Evolutionary conservation across 2,888 invertebrate genomes (phyloP), one percentile per base, ranked within the genome.

Genomic region (Lycia hirtaria): DNA sequence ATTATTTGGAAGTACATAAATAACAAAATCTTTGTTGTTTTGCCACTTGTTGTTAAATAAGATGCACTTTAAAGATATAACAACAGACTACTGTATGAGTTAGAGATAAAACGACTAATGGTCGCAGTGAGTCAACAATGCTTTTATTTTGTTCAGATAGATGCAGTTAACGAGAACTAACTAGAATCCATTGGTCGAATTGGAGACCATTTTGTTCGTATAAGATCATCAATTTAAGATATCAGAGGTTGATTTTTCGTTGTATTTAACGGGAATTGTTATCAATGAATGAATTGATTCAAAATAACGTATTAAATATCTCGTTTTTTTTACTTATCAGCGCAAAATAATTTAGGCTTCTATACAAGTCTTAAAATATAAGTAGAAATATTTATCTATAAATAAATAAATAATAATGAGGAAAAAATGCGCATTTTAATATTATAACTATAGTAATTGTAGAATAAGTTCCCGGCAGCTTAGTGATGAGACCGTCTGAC

Each of bases 131-230:
- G 75, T 78, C 73, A 78, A 80, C 73, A 78, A 79, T 74, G 73
- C 67, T 72, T 77, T 78, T 78, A 81, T 83, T 83, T 78, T 71
- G 75, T 83, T 72, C 74, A 81, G 83, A 85, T 83, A 84, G 77
- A 76, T 73, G 68, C 72, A 62, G 63, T 64, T 65, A 67, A 65
- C 63, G 58, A 64, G 60, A 47, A 60, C 60, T 59, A 62, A 88
- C 88, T 87, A 87, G 77, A 73, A 76, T 76, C 71, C 80, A 84
- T 83, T 77, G 84, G 78, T 77, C 76, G 72, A 63, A 60, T 65
- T 65, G 60, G 52, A 40, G 56, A 51, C 56, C 60, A 61, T 68
- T 66, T 62, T 56, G 58, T 66, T 50, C 44, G 37, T 57, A 53
- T 55, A 50, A 53, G 45, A 20, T 15, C 37, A 56, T 57, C 49